phyloP scores from a whole-genome alignment of 1,140 invertebrate species.

The Drosophila sp. region DNA sequence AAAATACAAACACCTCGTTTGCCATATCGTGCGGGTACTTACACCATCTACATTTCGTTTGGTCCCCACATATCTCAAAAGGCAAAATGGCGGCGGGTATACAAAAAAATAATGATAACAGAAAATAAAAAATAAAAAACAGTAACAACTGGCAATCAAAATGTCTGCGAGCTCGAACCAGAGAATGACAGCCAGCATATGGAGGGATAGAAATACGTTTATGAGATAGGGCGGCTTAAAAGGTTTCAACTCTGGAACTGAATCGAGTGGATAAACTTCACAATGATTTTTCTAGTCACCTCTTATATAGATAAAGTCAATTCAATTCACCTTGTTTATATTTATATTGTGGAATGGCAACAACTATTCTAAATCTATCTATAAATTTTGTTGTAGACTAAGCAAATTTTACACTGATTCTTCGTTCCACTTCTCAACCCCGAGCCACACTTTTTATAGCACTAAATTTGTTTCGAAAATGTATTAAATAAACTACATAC shows the following conservation, averaged over 20 bases:
- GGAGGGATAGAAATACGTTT: constrained; percentile 49
- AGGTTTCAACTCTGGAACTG: constrained; percentile 1
- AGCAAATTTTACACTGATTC: too few relatives aligned
- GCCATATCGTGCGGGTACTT: constrained; percentile 15
- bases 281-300: background rate
- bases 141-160: constrained; percentile 65
- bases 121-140: constrained; percentile 49
- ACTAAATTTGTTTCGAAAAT: too few relatives aligned
- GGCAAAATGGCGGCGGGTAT: constrained; percentile 47
- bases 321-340: too few relatives aligned
- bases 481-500: too few relatives aligned
- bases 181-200: constrained; percentile 67
- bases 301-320: background rate
- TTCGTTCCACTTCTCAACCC: too few relatives aligned
- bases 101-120: constrained; percentile 56
- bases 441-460: too few relatives aligned
- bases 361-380: too few relatives aligned
- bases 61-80: background rate
- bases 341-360: too few relatives aligned
- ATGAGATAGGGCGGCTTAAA: constrained; percentile 17
- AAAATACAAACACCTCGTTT: constrained; percentile 10
- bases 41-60: constrained; percentile 25
- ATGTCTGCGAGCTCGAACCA: constrained; percentile 61
- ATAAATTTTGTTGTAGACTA: too few relatives aligned
- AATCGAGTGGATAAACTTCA: background rate